Evolutionary conservation across 1,140 invertebrate species (phyloP).

Genomic region (Belonocnema kinseyi): DNA sequence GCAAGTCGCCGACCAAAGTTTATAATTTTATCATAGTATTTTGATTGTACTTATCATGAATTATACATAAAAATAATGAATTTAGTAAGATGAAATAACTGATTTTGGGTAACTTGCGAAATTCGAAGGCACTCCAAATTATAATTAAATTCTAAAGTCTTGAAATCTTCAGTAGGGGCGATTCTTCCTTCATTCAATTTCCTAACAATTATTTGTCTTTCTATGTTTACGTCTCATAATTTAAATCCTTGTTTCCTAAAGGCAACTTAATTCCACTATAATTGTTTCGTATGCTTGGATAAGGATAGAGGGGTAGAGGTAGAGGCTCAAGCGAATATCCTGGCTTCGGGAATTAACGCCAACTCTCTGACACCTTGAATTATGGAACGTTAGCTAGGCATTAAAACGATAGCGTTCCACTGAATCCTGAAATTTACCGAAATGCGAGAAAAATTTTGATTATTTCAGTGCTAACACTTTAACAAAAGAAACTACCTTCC

Average conservation of each 20-base stretch:
- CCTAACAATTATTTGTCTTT: not conserved
- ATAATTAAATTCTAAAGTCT: not conserved
- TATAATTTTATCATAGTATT: no score
- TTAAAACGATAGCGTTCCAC: slow-evolving; percentile 10
- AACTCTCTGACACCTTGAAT: slow-evolving; percentile 21
- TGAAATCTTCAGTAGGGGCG: not conserved
- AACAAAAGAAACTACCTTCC: slow-evolving; percentile 12
- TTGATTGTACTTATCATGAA: no score
- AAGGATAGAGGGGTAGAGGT: not conserved
- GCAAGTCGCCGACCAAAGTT: not conserved
- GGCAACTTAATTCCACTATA: slow-evolving; percentile 23
- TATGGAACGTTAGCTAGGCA: slow-evolving; percentile 15
- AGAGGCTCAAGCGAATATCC: not conserved
- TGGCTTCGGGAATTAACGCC: slow-evolving; percentile 15
- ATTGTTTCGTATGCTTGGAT: slow-evolving; percentile 14
- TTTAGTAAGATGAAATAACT: no score
- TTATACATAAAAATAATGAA: no score
- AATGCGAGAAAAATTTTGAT: slow-evolving; percentile 8
- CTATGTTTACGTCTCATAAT: slow-evolving; percentile 10
- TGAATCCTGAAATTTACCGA: not conserved
- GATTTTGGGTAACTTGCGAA: no score
- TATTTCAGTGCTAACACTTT: not conserved
- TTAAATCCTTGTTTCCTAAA: slow-evolving; percentile 23
- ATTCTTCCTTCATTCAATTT: slow-evolving; percentile 6
- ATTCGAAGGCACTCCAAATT: no score